A percentile compares a stretch with the other conserved stretches of the same genome.
phyloP scores from a whole-genome alignment of 2,888 invertebrate species.

The Cryptus armator region DNA sequence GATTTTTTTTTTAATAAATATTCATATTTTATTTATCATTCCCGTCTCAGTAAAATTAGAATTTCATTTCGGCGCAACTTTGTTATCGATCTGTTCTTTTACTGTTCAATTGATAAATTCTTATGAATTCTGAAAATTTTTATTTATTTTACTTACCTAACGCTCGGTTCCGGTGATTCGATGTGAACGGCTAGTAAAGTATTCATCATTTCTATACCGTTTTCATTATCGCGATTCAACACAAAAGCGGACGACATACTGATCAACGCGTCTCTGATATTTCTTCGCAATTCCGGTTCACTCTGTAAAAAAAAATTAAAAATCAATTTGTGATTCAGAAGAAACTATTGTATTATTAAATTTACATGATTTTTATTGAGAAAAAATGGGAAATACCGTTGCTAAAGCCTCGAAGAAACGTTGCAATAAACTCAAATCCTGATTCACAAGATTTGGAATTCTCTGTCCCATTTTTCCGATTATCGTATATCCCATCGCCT shows the following conservation, averaged over 20 bases:
- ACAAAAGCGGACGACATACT: constrained; percentile 81
- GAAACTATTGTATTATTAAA: not conserved
- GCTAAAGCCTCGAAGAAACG: constrained; percentile 86
- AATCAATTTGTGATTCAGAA: not conserved
- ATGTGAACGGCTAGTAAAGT: constrained; percentile 91
- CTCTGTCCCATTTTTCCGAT: constrained; percentile 90
- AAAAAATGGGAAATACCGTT: constrained; percentile 77
- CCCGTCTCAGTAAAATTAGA: too few relatives aligned
- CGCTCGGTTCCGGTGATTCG: constrained; percentile 90
- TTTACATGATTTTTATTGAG: not conserved
- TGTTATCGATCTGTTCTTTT: too few relatives aligned
- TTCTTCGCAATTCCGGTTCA: constrained; percentile 80
- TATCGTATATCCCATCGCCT: constrained; percentile 91
- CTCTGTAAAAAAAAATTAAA: constrained; percentile 71
- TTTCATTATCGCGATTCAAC: constrained; percentile 80
- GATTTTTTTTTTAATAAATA: too few relatives aligned
- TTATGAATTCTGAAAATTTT: too few relatives aligned
- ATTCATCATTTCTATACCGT: constrained; percentile 86
- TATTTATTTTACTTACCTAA: constrained; percentile 73
- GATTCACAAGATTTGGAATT: constrained; percentile 88
- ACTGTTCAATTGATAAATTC: too few relatives aligned
- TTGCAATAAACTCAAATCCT: constrained; percentile 88
- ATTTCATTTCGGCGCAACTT: too few relatives aligned
- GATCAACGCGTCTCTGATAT: constrained; percentile 81
- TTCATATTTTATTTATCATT: too few relatives aligned